These are phyloP conservation scores for Agrochola macilenta DNA, from an alignment of 2,888 invertebrate species.

Conservation along the genomic window DNA sequence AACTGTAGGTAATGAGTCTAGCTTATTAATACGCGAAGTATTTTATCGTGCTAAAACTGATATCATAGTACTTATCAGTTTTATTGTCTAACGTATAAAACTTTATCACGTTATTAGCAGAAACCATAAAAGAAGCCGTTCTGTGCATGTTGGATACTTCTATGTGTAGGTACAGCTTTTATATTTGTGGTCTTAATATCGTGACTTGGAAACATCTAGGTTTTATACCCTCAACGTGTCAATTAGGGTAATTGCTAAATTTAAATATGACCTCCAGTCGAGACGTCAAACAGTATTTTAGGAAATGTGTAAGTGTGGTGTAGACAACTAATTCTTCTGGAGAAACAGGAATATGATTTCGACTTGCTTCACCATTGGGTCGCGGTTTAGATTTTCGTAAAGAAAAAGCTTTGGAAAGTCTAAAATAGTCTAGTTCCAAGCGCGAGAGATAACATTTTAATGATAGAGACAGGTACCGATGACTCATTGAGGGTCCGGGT, in stretches of 20 bases:
- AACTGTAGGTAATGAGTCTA: neutral
- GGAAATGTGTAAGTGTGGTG: too few relatives aligned
- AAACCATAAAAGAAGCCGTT: slow-evolving; percentile 55
- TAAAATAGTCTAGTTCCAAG: neutral
- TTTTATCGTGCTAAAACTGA: slow-evolving; percentile 51
- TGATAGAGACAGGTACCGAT: neutral
- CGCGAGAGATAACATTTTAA: neutral
- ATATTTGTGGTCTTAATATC: neutral
- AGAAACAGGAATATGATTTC: neutral
- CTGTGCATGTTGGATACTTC: slow-evolving; percentile 8
- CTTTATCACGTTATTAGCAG: slow-evolving; percentile 56
- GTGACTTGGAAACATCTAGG: slow-evolving; percentile 30
- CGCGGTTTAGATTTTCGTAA: neutral
- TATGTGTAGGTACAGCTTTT: neutral
- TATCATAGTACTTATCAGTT: slow-evolving; percentile 57
- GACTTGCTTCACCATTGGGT: neutral
- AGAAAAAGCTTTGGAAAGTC: neutral
- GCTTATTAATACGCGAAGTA: slow-evolving; percentile 2
- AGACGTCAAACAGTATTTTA: slow-evolving; percentile 7
- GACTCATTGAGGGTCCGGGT: too few relatives aligned
- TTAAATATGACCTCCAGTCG: neutral
- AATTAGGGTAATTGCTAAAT: slow-evolving; percentile 35
- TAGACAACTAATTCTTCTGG: neutral
- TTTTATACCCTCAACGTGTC: slow-evolving; percentile 10
- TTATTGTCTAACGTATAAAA: slow-evolving; percentile 59